Conservation (phyloP, 2,113 vertebrate species). For the Bos indicus region DNA sequence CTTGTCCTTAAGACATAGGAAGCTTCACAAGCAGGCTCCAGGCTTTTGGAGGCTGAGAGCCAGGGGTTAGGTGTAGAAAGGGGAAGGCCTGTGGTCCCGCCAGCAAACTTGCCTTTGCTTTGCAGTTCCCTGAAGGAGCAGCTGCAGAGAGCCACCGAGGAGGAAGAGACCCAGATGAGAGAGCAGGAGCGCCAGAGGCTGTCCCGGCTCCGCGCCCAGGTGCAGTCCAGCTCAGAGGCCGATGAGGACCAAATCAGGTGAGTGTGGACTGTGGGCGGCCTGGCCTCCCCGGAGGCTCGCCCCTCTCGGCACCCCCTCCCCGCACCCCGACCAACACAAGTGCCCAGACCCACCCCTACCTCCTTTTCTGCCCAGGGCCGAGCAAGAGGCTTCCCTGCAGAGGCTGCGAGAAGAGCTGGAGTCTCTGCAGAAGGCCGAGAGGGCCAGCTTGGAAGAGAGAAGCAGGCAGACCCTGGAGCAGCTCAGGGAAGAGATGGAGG, state of each 20-base stretch:
- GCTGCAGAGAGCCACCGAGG: constrained; percentile 66
- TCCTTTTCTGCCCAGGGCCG: constrained; percentile 76
- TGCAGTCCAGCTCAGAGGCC: constrained; percentile 62
- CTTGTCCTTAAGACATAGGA: neutral
- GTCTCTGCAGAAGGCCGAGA: constrained; percentile 62
- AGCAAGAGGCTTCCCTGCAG: constrained; percentile 78
- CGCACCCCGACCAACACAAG: accelerated
- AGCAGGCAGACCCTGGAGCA: constrained; percentile 69
- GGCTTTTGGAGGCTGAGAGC: neutral
- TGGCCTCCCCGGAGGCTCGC: accelerated
- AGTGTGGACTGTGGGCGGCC: neutral
- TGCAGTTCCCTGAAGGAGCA: constrained; percentile 80
- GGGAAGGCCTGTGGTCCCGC: neutral
- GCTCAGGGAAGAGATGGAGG: constrained; percentile 79
- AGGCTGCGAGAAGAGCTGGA: constrained; percentile 76
- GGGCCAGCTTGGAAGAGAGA: constrained; percentile 75
- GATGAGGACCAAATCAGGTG: constrained; percentile 84
- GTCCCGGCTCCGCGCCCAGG: constrained; percentile 73
- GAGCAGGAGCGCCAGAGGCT: constrained; percentile 75
- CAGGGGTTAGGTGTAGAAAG: too few species aligned
- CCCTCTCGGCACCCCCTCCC: accelerated
- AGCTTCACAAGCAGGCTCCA: neutral
- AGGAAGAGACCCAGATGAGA: constrained; percentile 73
- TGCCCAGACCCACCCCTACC: accelerated
- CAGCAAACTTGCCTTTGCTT: neutral